phyloP scores from a whole-genome alignment of 2,797 vertebrate genomes.

The Sus cebifrons region DNA sequence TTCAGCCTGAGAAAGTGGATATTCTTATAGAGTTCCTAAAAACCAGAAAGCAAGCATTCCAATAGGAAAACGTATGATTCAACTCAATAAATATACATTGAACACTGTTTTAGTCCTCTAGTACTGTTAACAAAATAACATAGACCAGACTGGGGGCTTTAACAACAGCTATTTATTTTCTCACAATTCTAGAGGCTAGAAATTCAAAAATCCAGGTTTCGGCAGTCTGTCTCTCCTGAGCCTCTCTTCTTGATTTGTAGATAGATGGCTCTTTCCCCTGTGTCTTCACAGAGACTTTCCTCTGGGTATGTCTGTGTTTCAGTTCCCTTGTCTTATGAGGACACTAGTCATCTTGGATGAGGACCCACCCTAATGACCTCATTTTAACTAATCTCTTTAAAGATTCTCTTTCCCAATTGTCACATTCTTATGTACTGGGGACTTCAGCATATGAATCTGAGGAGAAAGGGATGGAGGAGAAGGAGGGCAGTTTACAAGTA shows the following conservation, averaged over 20 bases:
- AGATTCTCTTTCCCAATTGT: neutral
- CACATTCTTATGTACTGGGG: neutral
- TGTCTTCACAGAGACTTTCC: neutral
- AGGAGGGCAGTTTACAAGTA: neutral
- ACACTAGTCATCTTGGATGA: neutral
- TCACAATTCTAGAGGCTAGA: neutral
- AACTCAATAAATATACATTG: neutral
- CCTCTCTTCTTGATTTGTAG: neutral
- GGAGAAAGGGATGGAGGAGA: rapidly evolving
- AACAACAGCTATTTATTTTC: neutral
- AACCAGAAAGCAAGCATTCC: neutral
- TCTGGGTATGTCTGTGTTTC: neutral
- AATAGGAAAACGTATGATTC: neutral
- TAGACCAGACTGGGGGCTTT: neutral
- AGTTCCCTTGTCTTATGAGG: neutral
- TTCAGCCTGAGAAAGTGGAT: slow-evolving; percentile 9
- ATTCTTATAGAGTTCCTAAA: slow-evolving; percentile 14
- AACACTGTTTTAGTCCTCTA: neutral
- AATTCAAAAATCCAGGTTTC: neutral
- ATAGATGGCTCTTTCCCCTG: neutral
- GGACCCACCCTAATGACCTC: neutral
- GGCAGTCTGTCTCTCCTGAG: neutral
- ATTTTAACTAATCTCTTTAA: neutral
- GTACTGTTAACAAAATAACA: neutral
- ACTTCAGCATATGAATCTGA: neutral